phyloP scores from a whole-genome alignment of 2,113 vertebrate genomes.

The Ibidorhyncha struthersii region DNA sequence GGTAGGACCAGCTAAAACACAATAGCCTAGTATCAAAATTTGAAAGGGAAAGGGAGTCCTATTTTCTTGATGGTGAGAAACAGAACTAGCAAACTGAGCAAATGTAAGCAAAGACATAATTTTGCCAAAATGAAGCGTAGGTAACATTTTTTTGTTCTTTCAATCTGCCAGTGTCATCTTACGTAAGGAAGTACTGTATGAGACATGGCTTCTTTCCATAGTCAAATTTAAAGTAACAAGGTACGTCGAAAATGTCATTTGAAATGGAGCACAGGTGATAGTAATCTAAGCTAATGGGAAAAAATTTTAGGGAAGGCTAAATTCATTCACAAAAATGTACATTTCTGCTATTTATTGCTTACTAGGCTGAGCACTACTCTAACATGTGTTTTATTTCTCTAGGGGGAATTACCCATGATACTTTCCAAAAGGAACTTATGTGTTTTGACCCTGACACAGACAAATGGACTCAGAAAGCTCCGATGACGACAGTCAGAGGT shows the following conservation, averaged over 20 bases:
- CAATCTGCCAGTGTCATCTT: neutral
- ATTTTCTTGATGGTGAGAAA: neutral
- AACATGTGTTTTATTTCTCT: constrained; percentile 4
- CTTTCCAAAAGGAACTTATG: constrained; percentile 99
- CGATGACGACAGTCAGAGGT: constrained; percentile 97
- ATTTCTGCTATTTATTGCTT: neutral
- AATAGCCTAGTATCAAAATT: neutral
- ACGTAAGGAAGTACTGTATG: neutral
- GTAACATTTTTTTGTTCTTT: neutral
- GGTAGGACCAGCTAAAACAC: neutral
- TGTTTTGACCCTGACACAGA: constrained; percentile 98
- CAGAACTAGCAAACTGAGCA: neutral
- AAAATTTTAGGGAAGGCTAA: neutral
- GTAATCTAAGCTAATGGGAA: neutral
- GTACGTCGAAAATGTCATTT: neutral
- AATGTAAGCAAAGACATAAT: neutral
- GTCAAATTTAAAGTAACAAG: neutral
- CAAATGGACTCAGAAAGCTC: constrained; percentile 97
- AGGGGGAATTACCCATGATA: constrained; percentile 99
- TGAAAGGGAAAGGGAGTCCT: neutral
- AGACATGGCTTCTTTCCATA: neutral
- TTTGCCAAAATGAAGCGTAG: neutral
- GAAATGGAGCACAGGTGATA: neutral
- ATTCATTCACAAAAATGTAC: neutral
- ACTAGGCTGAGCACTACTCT: neutral